A percentile compares a stretch with the other conserved stretches of the same genome.
Conservation (phyloP, 35 echinoderm and acorn worm genomes). For the Diadema setosum region DNA sequence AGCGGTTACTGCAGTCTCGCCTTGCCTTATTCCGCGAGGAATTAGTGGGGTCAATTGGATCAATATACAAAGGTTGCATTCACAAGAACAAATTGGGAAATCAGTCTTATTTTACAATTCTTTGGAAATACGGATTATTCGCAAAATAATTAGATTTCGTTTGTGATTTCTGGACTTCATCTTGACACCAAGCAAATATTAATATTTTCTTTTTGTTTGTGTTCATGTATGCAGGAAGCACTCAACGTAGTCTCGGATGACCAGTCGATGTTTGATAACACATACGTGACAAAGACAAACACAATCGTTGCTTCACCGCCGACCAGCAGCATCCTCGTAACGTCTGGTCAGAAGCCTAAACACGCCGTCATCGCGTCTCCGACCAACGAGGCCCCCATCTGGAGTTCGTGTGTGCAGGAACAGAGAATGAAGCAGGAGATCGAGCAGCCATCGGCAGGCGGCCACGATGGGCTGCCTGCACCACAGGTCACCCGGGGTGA, state of each 20-base stretch:
- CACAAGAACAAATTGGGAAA: too few relatives aligned
- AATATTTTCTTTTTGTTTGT: not conserved
- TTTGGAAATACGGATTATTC: too few relatives aligned
- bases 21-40: not conserved
- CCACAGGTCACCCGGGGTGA: constrained; percentile 36
- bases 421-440: constrained; percentile 55
- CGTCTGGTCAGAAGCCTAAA: constrained; percentile 38
- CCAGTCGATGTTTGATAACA: constrained; percentile 56
- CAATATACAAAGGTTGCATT: too few relatives aligned
- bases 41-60: not conserved
- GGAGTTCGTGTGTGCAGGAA: constrained; percentile 3
- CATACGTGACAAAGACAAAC: constrained; percentile 64
- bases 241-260: constrained; percentile 69
- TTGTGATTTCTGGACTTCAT: too few relatives aligned
- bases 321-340: constrained; percentile 11
- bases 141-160: too few relatives aligned
- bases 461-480: not conserved
- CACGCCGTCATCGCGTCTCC: constrained; percentile 14
- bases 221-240: constrained; percentile 34
- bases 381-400: constrained; percentile 12
- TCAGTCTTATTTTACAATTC: too few relatives aligned
- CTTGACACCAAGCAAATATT: too few relatives aligned
- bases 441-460: constrained; percentile 11
- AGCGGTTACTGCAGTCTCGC: not conserved
- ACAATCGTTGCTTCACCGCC: constrained; percentile 13